These are phyloP conservation scores for Tupaia tana DNA, from an alignment of 2,113 vertebrate species.

Conservation along the genomic window DNA sequence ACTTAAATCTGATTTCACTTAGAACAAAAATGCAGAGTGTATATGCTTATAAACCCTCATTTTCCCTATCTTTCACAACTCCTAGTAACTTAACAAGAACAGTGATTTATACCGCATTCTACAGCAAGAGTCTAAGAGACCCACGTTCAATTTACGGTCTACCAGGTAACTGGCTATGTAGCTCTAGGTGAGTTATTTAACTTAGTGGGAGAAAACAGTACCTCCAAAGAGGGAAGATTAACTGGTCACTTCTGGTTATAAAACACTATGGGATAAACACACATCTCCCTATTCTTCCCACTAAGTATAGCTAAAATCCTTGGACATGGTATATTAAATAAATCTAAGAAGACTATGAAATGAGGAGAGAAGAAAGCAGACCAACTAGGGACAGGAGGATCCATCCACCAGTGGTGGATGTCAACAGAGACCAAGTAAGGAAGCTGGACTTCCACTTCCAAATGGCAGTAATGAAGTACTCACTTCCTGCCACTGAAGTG, in stretches of 20 bases:
- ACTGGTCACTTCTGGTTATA: not conserved
- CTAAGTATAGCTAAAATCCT: conserved; percentile 20
- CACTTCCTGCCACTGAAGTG: not conserved
- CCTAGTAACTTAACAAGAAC: conserved; percentile 22
- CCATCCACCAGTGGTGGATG: not conserved
- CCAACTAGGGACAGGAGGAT: not conserved
- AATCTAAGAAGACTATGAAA: conserved; percentile 1
- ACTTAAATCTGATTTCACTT: conserved; percentile 38
- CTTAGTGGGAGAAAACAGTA: conserved; percentile 11
- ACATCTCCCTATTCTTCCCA: not conserved
- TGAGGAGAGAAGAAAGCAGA: not conserved
- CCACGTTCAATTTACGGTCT: not conserved
- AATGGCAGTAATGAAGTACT: conserved; percentile 13
- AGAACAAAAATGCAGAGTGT: conserved; percentile 7
- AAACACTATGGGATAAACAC: not conserved
- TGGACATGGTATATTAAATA: not conserved
- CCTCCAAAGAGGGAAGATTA: conserved; percentile 32
- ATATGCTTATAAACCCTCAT: not conserved
- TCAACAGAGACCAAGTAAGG: conserved; percentile 34
- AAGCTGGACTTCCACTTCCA: not conserved
- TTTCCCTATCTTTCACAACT: not conserved
- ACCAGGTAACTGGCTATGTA: conserved; percentile 11
- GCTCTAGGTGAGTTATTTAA: conserved; percentile 47
- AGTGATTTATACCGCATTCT: not conserved
- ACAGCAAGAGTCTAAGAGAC: not conserved